Percentiles rank a stretch among this genome's conserved stretches.
Evolutionary conservation across 2,888 invertebrate genomes (phyloP).

Genomic region (Thyatira batis): DNA sequence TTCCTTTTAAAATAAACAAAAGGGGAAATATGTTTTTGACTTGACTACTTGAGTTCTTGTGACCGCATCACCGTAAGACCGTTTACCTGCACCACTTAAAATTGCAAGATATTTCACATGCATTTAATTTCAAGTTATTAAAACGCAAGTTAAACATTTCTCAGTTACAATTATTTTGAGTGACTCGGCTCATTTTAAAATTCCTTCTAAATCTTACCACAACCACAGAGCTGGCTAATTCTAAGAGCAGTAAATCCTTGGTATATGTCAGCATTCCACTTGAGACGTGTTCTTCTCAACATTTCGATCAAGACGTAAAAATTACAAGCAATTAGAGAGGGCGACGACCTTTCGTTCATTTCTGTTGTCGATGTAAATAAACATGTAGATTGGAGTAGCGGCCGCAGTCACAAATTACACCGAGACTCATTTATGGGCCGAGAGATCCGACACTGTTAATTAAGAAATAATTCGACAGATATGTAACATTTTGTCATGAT

Average conservation of each 20-base stretch:
- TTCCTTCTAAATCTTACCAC: background rate
- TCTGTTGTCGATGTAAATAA: slow-evolving; percentile 9
- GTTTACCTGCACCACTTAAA: background rate
- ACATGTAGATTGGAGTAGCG: slow-evolving; percentile 10
- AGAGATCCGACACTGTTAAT: background rate
- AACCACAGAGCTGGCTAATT: background rate
- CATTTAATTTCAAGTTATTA: background rate
- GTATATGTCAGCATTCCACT: slow-evolving; percentile 39
- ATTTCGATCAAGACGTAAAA: slow-evolving; percentile 63
- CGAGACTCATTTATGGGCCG: background rate
- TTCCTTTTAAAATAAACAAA: too few species aligned
- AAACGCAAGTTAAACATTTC: background rate
- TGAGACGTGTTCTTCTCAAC: slow-evolving; percentile 30
- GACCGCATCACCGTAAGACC: background rate
- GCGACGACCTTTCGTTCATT: slow-evolving; percentile 39
- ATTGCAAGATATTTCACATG: background rate
- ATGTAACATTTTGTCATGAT: background rate
- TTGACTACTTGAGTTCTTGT: too few species aligned
- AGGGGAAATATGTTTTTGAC: too few species aligned
- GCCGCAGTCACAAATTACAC: slow-evolving; percentile 15
- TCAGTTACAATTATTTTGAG: background rate
- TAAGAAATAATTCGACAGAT: background rate
- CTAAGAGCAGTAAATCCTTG: slow-evolving; percentile 10
- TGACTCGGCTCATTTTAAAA: background rate
- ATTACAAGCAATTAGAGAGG: slow-evolving; percentile 67